Conservation (phyloP, 2,113 vertebrate species). For the Podiceps cristatus region DNA sequence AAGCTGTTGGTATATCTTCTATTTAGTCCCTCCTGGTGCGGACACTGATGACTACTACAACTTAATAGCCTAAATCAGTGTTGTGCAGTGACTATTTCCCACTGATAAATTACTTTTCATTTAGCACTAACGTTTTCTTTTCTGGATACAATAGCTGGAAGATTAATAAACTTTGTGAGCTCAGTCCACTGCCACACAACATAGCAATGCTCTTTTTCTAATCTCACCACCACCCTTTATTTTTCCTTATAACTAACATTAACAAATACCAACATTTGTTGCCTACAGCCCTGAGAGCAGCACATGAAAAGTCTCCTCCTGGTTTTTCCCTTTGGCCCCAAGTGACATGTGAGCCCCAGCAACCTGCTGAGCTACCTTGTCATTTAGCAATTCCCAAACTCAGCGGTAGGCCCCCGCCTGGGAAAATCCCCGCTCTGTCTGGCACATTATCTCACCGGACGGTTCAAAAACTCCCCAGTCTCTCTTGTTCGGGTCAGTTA, state of each 20-base stretch:
- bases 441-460: neutral
- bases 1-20: neutral
- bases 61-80: neutral
- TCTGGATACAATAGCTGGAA: neutral
- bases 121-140: neutral
- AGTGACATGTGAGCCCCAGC: neutral
- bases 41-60: neutral
- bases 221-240: neutral
- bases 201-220: neutral
- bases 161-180: neutral
- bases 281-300: neutral
- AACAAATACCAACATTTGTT: neutral
- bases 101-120: neutral
- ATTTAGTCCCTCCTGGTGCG: neutral
- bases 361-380: slow-evolving; percentile 21
- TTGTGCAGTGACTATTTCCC: neutral
- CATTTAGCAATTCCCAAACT: slow-evolving; percentile 10
- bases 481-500: neutral
- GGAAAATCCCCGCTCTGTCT: neutral
- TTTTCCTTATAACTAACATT: neutral
- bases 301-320: neutral
- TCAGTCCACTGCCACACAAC: neutral
- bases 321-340: neutral
- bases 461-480: neutral
- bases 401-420: neutral